Evolutionary conservation across 1,140 invertebrate genomes (phyloP), one percentile per base, ranked within the genome.

Genomic region (Leptopilina boulardi): DNA sequence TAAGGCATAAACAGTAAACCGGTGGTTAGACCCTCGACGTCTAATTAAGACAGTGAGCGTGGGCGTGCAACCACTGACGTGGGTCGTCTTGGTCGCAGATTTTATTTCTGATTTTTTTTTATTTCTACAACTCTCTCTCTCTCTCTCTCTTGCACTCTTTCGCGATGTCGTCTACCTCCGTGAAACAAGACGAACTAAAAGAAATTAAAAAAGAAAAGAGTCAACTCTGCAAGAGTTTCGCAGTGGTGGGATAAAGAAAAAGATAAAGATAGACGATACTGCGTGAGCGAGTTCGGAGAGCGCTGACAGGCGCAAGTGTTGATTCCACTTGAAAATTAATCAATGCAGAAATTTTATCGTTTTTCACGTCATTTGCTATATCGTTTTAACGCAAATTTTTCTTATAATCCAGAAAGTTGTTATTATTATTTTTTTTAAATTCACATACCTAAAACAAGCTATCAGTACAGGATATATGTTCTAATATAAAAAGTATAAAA

Each of bases 21-120:
- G 70, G 74, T 66, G 71, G 71, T 30, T 44, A 19, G 21, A 72
- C 8, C 70, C 51, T 56, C 26, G n/a, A 73, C 23, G 54, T 72
- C 81, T 85, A 84, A 85, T 85, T 85, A 84, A 83, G 84, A 85
- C 81, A 75, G 77, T 71, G 77, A 78, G 77, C 83, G 84, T 85
- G 80, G 84, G 83, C 81, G 84, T 85, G 78, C 79, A 79, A 85
- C 26, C 56, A 44, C 30, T 51, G 44, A 76, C 74, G 74, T 71
- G 56, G 59, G 74, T 76, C 42, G 70, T 47, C 70, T 56, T 18
- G 66, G 56, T 26, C 44, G 54, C 72, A 73, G 51, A 70, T 47
- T 70, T 44, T 70, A 74, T 74, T 71, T 71, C 80, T 75, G 56
- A 79, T 71, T 66, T 30, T 76, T 51, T 30, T 74, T 41, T 18